Base-by-base conservation (phyloP, 2,888 invertebrate species). In the Phytoseiulus persimilis region DNA sequence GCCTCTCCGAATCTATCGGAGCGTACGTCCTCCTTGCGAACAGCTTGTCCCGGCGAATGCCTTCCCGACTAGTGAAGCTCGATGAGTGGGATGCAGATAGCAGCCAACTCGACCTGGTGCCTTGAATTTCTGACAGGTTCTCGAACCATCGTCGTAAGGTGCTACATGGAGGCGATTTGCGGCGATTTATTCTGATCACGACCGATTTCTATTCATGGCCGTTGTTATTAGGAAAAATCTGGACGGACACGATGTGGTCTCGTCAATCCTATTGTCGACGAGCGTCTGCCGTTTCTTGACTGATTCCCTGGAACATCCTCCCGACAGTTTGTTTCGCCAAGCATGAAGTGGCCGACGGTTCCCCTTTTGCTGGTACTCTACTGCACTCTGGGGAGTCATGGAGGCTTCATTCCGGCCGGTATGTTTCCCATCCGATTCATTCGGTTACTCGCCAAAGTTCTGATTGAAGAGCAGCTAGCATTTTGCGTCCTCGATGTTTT, bases 361-460 rank as follows among this genome's bases (percentile, higher is more conserved):
- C 18, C 65, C 65, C 1, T 28, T 23, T 23, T 65, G 2, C 65
- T 65, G 65, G 65, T 65, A 14, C 18, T 65, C 65, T 65, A 28
- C 65, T 65, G 18, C 65, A 65, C 1, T 18, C 65, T 65, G 18
- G 65, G 28, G 18, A 23, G 1, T 28, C 87, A 33, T 87, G 87
- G 87, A 28, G 87, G 87, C 31, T 33, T 87, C 45, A 87, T 87
- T 23, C 87, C 87, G 9, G 87, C 87, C 32, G 87, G 87, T 87
- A 9, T 28, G 87, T 87, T 9, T 1, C 31, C 83, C 18, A 23
- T 65, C 18, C 18, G 2, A 28, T 28, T 14, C 65, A 14, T 65
- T 39, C 39, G 39, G 9, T 39, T 39, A n/a, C n/a, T n/a, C n/a
- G n/a, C n/a, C n/a, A n/a, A n/a, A n/a, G n/a, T n/a, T n/a, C n/a